phyloP scores from a whole-genome alignment of 2,888 invertebrate species.

The Athalia rosae region DNA sequence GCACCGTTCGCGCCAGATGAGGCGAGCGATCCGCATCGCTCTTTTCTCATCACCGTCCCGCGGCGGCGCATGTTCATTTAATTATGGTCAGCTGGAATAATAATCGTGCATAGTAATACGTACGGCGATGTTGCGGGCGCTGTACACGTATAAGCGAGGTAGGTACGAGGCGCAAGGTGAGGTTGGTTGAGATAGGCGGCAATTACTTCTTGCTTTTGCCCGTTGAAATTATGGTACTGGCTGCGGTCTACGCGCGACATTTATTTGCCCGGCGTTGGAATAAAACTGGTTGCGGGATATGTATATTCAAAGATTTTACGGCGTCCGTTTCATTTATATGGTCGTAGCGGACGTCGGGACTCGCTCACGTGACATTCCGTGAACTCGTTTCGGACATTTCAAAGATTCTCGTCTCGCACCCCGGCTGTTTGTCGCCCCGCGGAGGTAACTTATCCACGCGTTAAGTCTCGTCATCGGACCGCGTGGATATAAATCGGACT shows the following conservation, averaged over 20 bases:
- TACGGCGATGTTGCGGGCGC: neutral
- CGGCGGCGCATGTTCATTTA: neutral
- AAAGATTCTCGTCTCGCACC: neutral
- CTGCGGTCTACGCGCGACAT: neutral
- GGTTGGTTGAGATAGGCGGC: slow-evolving; percentile 10
- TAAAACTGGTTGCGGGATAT: neutral
- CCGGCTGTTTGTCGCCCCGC: too few relatives aligned
- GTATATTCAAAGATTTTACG: slow-evolving; percentile 38
- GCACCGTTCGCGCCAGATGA: too few relatives aligned
- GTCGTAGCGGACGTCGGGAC: neutral
- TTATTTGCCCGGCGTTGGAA: neutral
- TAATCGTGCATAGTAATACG: neutral
- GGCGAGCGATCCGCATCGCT: too few relatives aligned
- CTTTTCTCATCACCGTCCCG: too few relatives aligned
- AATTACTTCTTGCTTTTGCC: slow-evolving; percentile 3
- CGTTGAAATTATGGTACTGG: neutral
- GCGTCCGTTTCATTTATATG: neutral
- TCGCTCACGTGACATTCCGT: slow-evolving; percentile 23
- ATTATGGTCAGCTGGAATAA: neutral
- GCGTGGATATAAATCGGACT: too few relatives aligned
- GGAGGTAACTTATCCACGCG: too few relatives aligned
- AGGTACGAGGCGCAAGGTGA: neutral
- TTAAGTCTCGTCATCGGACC: too few relatives aligned
- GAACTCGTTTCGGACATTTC: slow-evolving; percentile 41
- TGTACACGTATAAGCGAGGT: too few relatives aligned